phyloP scores from a whole-genome alignment of 2,888 invertebrate genomes.

The Nymphalis polychloros region DNA sequence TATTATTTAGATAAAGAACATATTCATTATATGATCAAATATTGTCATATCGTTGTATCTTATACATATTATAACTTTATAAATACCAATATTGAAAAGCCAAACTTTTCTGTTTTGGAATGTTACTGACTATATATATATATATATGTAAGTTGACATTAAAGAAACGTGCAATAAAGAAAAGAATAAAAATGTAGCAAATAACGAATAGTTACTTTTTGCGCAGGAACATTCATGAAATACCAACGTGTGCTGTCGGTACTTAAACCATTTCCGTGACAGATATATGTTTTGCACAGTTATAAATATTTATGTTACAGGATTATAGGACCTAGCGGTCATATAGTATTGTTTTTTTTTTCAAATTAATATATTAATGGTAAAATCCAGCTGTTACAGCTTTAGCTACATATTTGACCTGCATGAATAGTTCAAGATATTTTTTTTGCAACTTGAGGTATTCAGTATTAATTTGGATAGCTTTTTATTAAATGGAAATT shows the following conservation, averaged over 20 bases:
- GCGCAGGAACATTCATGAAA: slow-evolving; percentile 45
- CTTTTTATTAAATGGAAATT: too few species aligned
- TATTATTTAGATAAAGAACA: too few species aligned
- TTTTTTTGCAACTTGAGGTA: too few species aligned
- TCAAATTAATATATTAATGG: background rate
- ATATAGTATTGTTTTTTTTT: background rate
- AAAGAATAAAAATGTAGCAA: slow-evolving; percentile 6
- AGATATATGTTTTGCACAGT: slow-evolving; percentile 46
- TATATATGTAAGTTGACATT: background rate
- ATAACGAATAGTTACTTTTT: slow-evolving; percentile 34
- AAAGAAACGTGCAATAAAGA: background rate
- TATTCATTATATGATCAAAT: too few species aligned
- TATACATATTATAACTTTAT: too few species aligned
- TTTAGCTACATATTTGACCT: too few species aligned
- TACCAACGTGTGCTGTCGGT: slow-evolving; percentile 61
- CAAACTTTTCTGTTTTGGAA: background rate
- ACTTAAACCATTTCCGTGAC: slow-evolving; percentile 58
- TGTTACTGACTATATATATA: background rate
- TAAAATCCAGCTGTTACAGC: too few species aligned
- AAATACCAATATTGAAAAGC: too few species aligned
- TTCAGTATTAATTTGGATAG: too few species aligned
- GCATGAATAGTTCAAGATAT: too few species aligned
- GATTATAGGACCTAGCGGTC: slow-evolving; percentile 5
- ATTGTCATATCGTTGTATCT: too few species aligned
- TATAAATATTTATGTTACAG: slow-evolving; percentile 60